Percentiles rank a stretch among this genome's conserved stretches.
phyloP scores from a whole-genome alignment of 2,797 vertebrate genomes.

The Oceanodroma leucorhoa region DNA sequence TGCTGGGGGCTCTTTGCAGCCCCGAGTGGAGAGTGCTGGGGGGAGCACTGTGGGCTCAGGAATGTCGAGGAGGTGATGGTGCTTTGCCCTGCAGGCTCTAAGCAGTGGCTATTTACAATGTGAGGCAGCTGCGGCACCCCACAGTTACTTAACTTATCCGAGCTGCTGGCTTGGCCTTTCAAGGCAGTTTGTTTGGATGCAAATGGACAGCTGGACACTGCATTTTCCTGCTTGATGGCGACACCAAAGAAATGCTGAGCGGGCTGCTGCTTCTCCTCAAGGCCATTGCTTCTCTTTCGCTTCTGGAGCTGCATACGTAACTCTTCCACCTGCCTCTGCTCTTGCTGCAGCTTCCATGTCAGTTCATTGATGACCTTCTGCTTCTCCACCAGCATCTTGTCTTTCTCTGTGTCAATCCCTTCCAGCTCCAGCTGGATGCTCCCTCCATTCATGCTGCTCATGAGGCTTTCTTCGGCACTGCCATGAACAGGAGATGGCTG shows the following conservation, averaged over 20 bases:
- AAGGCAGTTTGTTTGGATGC: slow-evolving; percentile 82
- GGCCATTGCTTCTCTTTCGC: slow-evolving; percentile 81
- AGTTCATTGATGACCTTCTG: slow-evolving; percentile 98
- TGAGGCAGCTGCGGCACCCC: slow-evolving; percentile 66
- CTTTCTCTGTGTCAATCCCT: slow-evolving; percentile 89
- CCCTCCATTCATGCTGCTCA: slow-evolving; percentile 75
- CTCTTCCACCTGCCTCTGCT: slow-evolving; percentile 96
- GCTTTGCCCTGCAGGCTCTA: slow-evolving; percentile 74
- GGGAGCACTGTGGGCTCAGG: slow-evolving; percentile 94
- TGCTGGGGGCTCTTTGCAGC: slow-evolving; percentile 87
- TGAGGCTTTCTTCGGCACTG: slow-evolving; percentile 82
- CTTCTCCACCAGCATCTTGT: slow-evolving; percentile 99
- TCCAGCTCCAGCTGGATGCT: slow-evolving; percentile 76
- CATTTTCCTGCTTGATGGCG: slow-evolving; percentile 90
- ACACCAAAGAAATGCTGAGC: slow-evolving; percentile 84
- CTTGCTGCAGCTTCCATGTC: slow-evolving; percentile 95
- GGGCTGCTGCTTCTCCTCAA: slow-evolving; percentile 80
- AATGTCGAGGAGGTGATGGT: slow-evolving; percentile 85
- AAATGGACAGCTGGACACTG: slow-evolving; percentile 88
- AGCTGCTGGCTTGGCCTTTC: slow-evolving; percentile 69
- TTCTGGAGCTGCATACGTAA: slow-evolving; percentile 93
- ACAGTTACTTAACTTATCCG: slow-evolving; percentile 80
- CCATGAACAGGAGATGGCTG: slow-evolving; percentile 85
- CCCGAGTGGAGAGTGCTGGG: slow-evolving; percentile 87
- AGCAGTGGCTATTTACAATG: slow-evolving; percentile 67